A percentile compares a stretch with the other conserved stretches of the same genome.
Conservation (phyloP, 2,113 vertebrate genomes). For the Dasypus novemcinctus region DNA sequence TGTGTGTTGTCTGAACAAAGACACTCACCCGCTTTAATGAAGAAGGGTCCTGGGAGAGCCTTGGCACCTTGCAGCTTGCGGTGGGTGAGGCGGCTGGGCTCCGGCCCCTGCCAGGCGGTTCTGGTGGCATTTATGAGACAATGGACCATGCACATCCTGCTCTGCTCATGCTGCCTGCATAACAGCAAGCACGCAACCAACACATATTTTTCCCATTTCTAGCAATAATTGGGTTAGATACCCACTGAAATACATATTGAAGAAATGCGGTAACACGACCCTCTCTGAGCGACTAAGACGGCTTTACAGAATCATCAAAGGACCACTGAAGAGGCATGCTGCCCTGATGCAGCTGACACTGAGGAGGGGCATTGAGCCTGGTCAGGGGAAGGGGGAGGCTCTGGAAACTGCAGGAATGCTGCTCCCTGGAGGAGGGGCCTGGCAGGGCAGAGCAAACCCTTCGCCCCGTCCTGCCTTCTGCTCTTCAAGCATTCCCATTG, state of each 20-base stretch:
- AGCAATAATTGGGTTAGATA: neutral
- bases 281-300: neutral
- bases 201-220: neutral
- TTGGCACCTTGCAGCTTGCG: neutral
- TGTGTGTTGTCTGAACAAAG: neutral
- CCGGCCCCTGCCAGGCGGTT: too few species aligned
- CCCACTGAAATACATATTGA: neutral
- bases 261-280: neutral
- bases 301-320: neutral
- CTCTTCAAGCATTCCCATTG: neutral
- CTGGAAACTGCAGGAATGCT: too few species aligned
- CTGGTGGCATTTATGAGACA: too few species aligned
- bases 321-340: neutral
- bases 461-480: neutral
- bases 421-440: neutral
- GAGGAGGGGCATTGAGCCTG: accelerated
- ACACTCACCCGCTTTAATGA: neutral
- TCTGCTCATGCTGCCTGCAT: neutral
- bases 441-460: too few species aligned
- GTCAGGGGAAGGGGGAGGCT: neutral
- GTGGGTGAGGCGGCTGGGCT: neutral
- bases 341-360: neutral
- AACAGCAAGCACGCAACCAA: neutral
- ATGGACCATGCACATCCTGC: neutral
- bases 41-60: neutral